These are phyloP conservation scores for Meganola albula DNA, from an alignment of 2,888 invertebrate species.

Conservation along the genomic window DNA sequence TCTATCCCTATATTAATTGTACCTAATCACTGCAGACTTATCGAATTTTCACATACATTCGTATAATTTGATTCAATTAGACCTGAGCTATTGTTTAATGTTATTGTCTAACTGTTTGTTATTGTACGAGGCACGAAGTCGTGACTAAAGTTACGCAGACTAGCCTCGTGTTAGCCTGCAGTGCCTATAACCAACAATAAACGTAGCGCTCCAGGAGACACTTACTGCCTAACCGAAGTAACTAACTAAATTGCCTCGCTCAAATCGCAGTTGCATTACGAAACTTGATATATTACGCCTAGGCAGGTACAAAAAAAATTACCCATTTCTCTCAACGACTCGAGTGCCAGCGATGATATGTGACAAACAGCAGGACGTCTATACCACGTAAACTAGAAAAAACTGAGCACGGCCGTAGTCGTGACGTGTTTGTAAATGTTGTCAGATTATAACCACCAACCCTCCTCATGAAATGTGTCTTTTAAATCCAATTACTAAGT, in stretches of 20 bases:
- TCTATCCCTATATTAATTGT: too few species aligned
- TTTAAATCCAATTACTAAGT: slow-evolving; percentile 54
- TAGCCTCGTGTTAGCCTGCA: slow-evolving; percentile 41
- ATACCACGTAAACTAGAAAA: slow-evolving; percentile 48
- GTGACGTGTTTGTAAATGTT: slow-evolving; percentile 66
- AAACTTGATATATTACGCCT: slow-evolving; percentile 39
- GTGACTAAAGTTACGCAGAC: slow-evolving; percentile 26
- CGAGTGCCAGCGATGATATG: slow-evolving; percentile 29
- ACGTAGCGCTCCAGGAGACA: slow-evolving; percentile 34
- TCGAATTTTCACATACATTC: too few species aligned
- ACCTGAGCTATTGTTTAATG: too few species aligned
- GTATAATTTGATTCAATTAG: too few species aligned
- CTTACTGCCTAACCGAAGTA: slow-evolving; percentile 36
- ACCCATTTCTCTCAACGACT: slow-evolving; percentile 58
- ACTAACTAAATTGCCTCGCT: slow-evolving; percentile 38
- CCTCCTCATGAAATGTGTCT: slow-evolving; percentile 50
- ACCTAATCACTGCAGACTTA: too few species aligned
- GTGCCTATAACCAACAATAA: slow-evolving; percentile 42
- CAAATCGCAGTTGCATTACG: slow-evolving; percentile 10
- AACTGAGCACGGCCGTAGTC: slow-evolving; percentile 37
- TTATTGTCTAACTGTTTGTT: too few species aligned
- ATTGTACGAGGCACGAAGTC: too few species aligned
- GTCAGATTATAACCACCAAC: slow-evolving; percentile 49
- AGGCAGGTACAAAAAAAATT: slow-evolving; percentile 48
- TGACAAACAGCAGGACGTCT: slow-evolving; percentile 46